Base-by-base conservation (phyloP, 2,888 invertebrate species). In the Allygus modestus region DNA sequence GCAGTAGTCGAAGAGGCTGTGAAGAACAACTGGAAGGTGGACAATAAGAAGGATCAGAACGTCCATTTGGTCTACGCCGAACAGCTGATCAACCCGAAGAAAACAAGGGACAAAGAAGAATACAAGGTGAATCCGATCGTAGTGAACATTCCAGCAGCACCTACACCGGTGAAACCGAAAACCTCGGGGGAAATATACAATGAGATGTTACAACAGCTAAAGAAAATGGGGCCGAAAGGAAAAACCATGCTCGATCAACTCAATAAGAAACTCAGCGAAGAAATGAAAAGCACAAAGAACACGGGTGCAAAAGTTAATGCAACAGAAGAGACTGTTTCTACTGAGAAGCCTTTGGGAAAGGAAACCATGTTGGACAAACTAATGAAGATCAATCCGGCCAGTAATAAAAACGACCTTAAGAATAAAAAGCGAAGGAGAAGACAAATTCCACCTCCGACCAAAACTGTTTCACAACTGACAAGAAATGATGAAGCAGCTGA, bases 401-500 rank as follows among this genome's bases (percentile, higher is more conserved):
- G 37, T n/a, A 81, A 46, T 1, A 5, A 28, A 23, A 61, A 31
- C 15, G 81, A 61, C 15, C 46, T 65, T 0, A 79, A 41, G n/a
- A 84, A 82, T n/a, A 61, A 41, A 61, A 28, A 26, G 81, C 46
- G 51, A 43, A 28, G 51, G 86, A 85, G 82, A 87, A 79, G 81
- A 65, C 71, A 85, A 73, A 69, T 84, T 43, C 54, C 54, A 71
- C 31, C 69, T 81, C 15, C 41, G 46, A 69, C 23, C 33, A 26
- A 83, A 84, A 79, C 83, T 71, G 75, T 81, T 54, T 33, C 51
- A 17, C 89, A 92, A 54, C 89, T 94, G 0, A 93, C 92, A 82
- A 91, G 92, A 87, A 92, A 94, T 65, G 94, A 94, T 83, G 93
- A 92, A 83, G 92, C 92, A 0, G 92, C 92, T 33, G 92, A 94